Evolutionary conservation across 1,140 invertebrate species (phyloP).

Genomic region (Pararge aegeria): DNA sequence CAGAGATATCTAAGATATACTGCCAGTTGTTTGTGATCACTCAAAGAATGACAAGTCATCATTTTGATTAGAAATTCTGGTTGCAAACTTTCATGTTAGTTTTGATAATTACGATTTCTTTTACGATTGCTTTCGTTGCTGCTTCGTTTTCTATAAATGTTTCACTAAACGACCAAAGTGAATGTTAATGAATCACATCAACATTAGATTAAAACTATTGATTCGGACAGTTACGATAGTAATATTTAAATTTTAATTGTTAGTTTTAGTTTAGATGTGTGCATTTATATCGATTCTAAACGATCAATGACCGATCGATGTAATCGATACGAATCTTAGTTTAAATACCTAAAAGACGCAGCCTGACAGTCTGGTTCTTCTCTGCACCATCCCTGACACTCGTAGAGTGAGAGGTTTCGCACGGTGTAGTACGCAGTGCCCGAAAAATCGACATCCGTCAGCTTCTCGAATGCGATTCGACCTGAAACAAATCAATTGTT

Average conservation of each 20-base stretch:
- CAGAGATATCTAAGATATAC: constrained; percentile 50
- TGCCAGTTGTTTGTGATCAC: constrained; percentile 56
- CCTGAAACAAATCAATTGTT: constrained; percentile 73
- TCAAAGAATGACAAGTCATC: constrained; percentile 65
- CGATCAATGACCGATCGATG: too few species aligned
- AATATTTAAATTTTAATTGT: not conserved
- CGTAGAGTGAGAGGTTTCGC: constrained; percentile 94
- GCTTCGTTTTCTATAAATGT: not conserved
- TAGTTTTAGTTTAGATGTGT: too few species aligned
- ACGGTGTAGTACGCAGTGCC: constrained; percentile 96
- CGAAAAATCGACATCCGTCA: constrained; percentile 94
- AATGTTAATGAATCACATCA: not conserved
- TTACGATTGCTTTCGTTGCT: constrained; percentile 5
- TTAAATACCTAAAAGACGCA: constrained; percentile 87
- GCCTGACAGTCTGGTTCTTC: constrained; percentile 95
- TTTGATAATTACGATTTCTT: constrained; percentile 24
- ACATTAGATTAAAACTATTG: not conserved
- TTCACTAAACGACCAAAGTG: not conserved
- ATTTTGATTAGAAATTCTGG: constrained; percentile 44
- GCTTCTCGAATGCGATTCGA: constrained; percentile 94
- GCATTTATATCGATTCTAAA: too few species aligned
- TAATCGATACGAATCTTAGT: too few species aligned
- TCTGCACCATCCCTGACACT: constrained; percentile 96
- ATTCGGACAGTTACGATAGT: not conserved
- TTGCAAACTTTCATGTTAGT: constrained; percentile 15